Conservation (phyloP, 2,797 vertebrate genomes). For the Menidia menidia region DNA sequence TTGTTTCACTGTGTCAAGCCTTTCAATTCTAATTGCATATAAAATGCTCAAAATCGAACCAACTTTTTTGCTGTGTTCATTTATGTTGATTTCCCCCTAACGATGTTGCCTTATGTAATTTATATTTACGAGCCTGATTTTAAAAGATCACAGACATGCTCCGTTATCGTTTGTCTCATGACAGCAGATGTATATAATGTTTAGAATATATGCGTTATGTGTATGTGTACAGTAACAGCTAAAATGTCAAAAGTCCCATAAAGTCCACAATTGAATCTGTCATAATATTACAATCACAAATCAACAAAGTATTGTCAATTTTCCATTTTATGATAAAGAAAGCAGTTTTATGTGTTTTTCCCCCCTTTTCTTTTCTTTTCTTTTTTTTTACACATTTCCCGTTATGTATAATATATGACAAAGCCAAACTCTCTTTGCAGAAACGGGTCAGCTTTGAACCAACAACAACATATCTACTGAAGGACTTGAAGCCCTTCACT, state of each 20-base stretch:
- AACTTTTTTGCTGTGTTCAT: background rate
- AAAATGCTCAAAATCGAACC: background rate
- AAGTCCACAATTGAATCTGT: background rate
- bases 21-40: background rate
- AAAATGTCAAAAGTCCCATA: background rate
- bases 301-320: too few relatives aligned
- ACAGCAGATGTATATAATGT: background rate
- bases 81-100: background rate
- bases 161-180: background rate
- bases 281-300: too few relatives aligned
- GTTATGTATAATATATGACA: constrained; percentile 15
- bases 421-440: constrained; percentile 73
- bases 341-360: too few relatives aligned
- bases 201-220: background rate
- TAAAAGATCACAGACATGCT: background rate
- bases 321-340: too few relatives aligned
- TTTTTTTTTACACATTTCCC: background rate
- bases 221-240: background rate
- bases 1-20: background rate
- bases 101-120: background rate
- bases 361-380: background rate
- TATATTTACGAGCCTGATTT: constrained; percentile 6
- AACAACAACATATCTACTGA: constrained; percentile 91
- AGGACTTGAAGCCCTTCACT: constrained; percentile 96
- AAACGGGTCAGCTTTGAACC: constrained; percentile 94